Conservation (phyloP, 92 coral and sea anemone genomes). For the Bergia puertoricense region DNA sequence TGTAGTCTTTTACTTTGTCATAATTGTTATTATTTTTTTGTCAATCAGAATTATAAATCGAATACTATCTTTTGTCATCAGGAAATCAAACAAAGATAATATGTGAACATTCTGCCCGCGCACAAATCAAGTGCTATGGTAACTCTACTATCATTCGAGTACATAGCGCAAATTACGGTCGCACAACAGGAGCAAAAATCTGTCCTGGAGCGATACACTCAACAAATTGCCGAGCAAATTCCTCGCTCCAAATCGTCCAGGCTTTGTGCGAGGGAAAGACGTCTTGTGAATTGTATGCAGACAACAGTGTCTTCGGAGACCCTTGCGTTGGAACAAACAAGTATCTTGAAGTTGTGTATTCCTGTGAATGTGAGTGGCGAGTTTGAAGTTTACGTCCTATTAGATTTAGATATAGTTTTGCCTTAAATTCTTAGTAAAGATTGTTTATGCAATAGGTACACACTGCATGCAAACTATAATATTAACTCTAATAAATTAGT, state of each 20-base stretch:
- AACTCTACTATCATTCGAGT: neutral
- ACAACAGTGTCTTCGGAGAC: slow-evolving; percentile 21
- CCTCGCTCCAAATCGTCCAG: neutral
- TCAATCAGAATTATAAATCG: neutral
- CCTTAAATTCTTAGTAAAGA: too few species aligned
- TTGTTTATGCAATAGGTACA: too few species aligned
- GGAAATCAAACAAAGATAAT: slow-evolving; percentile 7
- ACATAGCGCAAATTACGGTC: slow-evolving; percentile 28
- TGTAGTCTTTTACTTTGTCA: neutral
- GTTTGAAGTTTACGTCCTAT: neutral
- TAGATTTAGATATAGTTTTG: too few species aligned
- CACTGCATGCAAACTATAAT: too few species aligned
- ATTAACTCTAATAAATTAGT: too few species aligned
- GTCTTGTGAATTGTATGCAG: neutral
- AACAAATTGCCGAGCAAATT: neutral
- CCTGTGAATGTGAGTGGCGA: slow-evolving; percentile 11
- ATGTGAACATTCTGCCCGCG: neutral
- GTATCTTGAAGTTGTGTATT: neutral
- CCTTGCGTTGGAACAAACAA: neutral
- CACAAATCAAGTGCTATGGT: neutral
- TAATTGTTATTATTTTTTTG: neutral
- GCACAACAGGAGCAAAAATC: neutral
- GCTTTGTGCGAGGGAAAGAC: neutral
- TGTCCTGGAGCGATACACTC: neutral
- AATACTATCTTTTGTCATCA: neutral